Evolutionary conservation across 2,888 invertebrate species (phyloP).

Genomic region (Bombylius major): DNA sequence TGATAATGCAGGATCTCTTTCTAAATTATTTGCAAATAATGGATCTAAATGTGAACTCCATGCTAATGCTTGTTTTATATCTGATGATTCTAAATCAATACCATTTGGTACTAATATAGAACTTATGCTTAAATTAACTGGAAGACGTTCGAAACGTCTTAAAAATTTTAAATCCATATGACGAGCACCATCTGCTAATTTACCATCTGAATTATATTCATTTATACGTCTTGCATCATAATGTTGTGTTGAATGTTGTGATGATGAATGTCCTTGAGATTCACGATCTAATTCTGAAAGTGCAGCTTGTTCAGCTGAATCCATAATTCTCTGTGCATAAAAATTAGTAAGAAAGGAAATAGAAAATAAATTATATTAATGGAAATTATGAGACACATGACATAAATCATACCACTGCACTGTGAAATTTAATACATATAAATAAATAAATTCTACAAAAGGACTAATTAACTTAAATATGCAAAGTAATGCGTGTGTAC

Average conservation of each 20-base stretch:
- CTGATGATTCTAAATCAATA: constrained; percentile 41
- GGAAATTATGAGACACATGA: too few relatives aligned
- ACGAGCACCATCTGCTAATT: constrained; percentile 53
- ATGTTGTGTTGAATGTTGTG: constrained; percentile 36
- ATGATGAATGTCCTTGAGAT: constrained; percentile 43
- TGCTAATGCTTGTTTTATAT: constrained; percentile 78
- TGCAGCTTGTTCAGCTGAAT: constrained; percentile 80
- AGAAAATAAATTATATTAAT: too few relatives aligned
- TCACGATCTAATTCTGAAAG: constrained; percentile 51
- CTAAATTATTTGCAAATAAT: constrained; percentile 79
- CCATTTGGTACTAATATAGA: constrained; percentile 71
- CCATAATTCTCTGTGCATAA: constrained; percentile 68
- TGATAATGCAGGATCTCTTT: constrained; percentile 79
- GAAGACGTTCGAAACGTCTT: constrained; percentile 75
- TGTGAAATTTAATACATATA: too few relatives aligned
- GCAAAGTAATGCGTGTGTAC: too few relatives aligned
- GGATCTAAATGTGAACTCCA: constrained; percentile 92
- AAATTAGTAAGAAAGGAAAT: not conserved
- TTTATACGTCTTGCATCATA: constrained; percentile 73
- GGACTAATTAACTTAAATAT: too few relatives aligned
- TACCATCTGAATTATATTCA: constrained; percentile 62
- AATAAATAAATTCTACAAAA: too few relatives aligned
- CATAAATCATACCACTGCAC: too few relatives aligned
- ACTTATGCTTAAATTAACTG: constrained; percentile 71
- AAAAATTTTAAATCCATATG: constrained; percentile 61